Evolutionary conservation across 2,113 vertebrate species (phyloP).

Genomic region (Alouatta palliata): DNA sequence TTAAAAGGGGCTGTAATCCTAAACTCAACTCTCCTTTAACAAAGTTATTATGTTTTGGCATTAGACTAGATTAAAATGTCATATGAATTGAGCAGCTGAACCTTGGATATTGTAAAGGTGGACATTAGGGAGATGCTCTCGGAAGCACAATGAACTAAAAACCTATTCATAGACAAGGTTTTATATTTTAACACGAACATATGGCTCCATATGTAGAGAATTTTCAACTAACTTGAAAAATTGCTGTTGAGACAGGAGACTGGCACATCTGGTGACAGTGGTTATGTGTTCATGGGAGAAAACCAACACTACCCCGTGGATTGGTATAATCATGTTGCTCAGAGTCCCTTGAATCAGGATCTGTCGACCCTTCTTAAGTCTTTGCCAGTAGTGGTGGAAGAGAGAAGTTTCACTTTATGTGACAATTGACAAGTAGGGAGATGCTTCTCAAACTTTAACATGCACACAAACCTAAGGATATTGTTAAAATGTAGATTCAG

Average conservation of each 20-base stretch:
- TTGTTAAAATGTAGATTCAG: background rate
- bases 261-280: background rate
- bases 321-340: background rate
- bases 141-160: constrained; percentile 21
- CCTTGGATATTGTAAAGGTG: background rate
- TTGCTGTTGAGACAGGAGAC: background rate
- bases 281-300: background rate
- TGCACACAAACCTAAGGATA: background rate
- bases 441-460: background rate
- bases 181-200: background rate
- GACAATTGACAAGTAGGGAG: background rate
- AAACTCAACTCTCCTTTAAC: constrained; percentile 48
- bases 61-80: constrained; percentile 39
- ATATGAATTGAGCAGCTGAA: background rate
- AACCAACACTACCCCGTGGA: fast-evolving
- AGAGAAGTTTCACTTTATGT: background rate
- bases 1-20: constrained; percentile 49
- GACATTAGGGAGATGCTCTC: background rate
- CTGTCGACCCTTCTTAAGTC: background rate
- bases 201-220: background rate
- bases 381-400: background rate
- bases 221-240: constrained; percentile 9
- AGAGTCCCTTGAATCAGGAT: background rate
- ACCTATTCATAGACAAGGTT: background rate
- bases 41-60: constrained; percentile 49